Evolutionary conservation across 2,113 vertebrate genomes (phyloP), one percentile per base, ranked within the genome.

Genomic region (Ramphastos sulfuratus): DNA sequence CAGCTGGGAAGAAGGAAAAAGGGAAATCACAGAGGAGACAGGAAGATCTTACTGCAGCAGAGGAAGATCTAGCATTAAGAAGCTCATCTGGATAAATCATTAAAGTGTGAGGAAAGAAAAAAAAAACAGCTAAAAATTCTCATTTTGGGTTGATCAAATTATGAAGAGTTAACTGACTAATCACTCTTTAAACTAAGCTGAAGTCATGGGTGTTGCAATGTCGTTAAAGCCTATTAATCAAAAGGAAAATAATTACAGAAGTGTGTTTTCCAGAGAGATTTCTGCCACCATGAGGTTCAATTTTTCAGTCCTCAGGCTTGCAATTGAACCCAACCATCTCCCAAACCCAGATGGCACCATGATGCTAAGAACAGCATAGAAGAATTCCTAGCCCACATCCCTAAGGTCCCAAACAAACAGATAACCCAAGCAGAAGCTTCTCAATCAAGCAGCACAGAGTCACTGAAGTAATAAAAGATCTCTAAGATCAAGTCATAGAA

Each of bases 221-320:
- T 11, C 10, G 63, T 82, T 91, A 48, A 82, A 97, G 60, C 31
- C 89, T 90, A 78, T 96, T 97, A 95, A 97, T 96, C 94, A 77
- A 87, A 90, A 90, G 14, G 55, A 88, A 97, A 96, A 96, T 91
- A 96, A 97, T 96, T 94, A 87, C 21, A 46, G 82, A 81, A 94
- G 63, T 50, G 71, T 89, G 84, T 94, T 96, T 96, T 94, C 97
- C 95, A 82, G 70, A 10, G 96, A 91, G 95, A 46, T 69, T 97
- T 95, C 61, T 84, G 91, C 78, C 79, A 95, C 89, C 92, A 94
- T 96, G 95, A 97, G 94, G 87, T 94, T 85, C 90, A 95, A 94
- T 96, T 96, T 97, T 94, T 95, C 96, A 94, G 52, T 94, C 91
- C 96, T 97, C 96, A 96, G 94, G 72, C 96, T 96, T 94, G 86